Percentiles rank a stretch among this genome's conserved stretches.
phyloP scores from a whole-genome alignment of 2,797 vertebrate genomes.

The Coluber constrictor region DNA sequence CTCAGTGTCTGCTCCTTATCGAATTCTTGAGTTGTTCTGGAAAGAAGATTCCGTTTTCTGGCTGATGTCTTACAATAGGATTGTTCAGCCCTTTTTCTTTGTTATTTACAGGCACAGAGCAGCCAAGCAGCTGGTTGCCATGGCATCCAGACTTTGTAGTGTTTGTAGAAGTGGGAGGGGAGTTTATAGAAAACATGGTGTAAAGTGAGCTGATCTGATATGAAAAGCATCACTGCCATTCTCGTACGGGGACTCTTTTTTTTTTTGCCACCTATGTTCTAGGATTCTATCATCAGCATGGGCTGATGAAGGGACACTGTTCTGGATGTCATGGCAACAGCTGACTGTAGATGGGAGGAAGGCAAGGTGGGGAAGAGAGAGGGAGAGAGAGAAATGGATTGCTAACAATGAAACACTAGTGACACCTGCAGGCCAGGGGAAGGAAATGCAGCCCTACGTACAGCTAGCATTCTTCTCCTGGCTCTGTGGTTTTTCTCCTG shows the following conservation, averaged over 20 bases:
- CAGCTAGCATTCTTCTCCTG: not conserved
- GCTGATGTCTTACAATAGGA: not conserved
- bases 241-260: not conserved
- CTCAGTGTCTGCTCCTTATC: not conserved
- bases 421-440: conserved; percentile 63
- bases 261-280: conserved; percentile 12
- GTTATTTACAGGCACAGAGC: not conserved
- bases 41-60: not conserved
- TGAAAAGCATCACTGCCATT: not conserved
- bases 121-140: conserved; percentile 13
- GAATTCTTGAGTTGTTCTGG: not conserved
- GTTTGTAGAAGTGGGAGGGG: not conserved
- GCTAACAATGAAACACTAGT: conserved; percentile 58
- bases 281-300: conserved; percentile 9
- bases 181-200: conserved; percentile 1
- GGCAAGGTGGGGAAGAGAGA: not conserved
- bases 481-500: conserved; percentile 38
- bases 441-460: conserved; percentile 40
- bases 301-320: conserved; percentile 30
- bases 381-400: conserved; percentile 11
- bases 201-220: not conserved
- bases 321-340: conserved; percentile 48
- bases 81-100: not conserved
- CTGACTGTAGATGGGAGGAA: not conserved
- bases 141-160: conserved; percentile 10